Percentiles rank a stretch among this genome's conserved stretches.
Evolutionary conservation across 2,797 vertebrate genomes (phyloP).

Genomic region (Sebastes taczanowskii): DNA sequence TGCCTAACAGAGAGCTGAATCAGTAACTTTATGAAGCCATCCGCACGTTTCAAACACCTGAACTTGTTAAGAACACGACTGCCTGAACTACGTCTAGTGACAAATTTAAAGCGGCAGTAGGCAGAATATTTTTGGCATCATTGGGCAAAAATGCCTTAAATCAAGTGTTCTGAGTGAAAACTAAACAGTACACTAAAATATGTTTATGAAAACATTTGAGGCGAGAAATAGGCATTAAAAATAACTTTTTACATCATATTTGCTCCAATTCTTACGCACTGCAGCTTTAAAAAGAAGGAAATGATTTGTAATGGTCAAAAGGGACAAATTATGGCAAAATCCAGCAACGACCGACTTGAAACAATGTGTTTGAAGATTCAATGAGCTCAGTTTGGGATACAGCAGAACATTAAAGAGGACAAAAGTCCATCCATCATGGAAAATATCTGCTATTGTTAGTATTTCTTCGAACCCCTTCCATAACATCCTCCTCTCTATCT

Average conservation of each 20-base stretch:
- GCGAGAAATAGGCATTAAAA: no score
- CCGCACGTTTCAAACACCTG: neutral
- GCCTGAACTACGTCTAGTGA: neutral
- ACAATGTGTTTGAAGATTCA: neutral
- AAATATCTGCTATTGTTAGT: constrained; percentile 36
- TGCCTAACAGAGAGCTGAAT: constrained; percentile 41
- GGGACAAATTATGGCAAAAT: neutral
- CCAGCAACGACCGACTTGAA: neutral
- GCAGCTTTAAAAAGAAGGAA: neutral
- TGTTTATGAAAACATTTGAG: no score
- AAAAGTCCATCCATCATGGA: constrained; percentile 14
- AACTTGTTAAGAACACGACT: neutral
- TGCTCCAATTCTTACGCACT: no score
- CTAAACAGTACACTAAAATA: no score
- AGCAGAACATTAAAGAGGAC: neutral
- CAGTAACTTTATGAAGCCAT: constrained; percentile 45
- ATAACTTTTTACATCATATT: no score
- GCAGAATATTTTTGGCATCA: no score
- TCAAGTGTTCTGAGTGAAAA: no score
- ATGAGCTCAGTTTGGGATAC: neutral
- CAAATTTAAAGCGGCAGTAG: neutral
- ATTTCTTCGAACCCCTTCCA: constrained; percentile 39
- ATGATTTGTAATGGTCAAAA: neutral
- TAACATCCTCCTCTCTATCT: constrained; percentile 53
- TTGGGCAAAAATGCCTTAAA: no score